phyloP scores from a whole-genome alignment of 2,888 invertebrate genomes.

The Pardosa pseudoannulata region DNA sequence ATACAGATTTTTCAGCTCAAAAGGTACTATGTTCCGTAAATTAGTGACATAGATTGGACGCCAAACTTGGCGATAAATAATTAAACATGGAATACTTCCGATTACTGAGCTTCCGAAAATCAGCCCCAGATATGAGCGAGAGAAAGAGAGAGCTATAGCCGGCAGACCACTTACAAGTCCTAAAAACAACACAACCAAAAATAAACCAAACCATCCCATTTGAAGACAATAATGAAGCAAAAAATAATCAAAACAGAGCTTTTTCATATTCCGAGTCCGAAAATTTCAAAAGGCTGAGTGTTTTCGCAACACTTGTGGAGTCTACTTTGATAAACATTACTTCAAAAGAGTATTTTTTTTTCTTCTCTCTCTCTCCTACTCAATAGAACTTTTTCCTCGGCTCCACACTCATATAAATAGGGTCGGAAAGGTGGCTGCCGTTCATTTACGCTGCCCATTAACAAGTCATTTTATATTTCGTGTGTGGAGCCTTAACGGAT shows the following conservation, averaged over 20 bases:
- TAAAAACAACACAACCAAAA: conserved; percentile 44
- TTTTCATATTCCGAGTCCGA: conserved; percentile 62
- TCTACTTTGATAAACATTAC: conserved; percentile 54
- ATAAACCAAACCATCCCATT: conserved; percentile 12
- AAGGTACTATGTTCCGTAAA: too few relatives aligned
- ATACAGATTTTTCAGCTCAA: too few relatives aligned
- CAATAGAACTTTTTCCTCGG: conserved; percentile 17
- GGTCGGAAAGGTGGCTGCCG: conserved; percentile 1
- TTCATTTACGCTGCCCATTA: neutral
- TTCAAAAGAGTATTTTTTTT: conserved; percentile 20
- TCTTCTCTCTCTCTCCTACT: neutral
- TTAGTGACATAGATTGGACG: too few relatives aligned
- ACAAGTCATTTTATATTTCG: neutral
- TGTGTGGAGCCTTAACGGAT: neutral
- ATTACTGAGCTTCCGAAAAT: conserved; percentile 13
- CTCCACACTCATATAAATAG: conserved; percentile 45
- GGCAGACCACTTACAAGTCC: conserved; percentile 41
- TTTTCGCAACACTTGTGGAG: conserved; percentile 55
- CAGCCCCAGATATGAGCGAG: conserved; percentile 45
- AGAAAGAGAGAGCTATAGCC: too few relatives aligned
- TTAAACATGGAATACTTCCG: neutral
- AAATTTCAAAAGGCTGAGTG: conserved; percentile 61
- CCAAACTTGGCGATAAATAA: neutral
- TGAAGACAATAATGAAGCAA: conserved; percentile 30
- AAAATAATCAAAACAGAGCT: conserved; percentile 1